Percentiles rank a stretch among this genome's conserved stretches.
These are phyloP conservation scores for Suricata suricatta DNA, from an alignment of 2,113 vertebrate genomes.

Conservation along the genomic window DNA sequence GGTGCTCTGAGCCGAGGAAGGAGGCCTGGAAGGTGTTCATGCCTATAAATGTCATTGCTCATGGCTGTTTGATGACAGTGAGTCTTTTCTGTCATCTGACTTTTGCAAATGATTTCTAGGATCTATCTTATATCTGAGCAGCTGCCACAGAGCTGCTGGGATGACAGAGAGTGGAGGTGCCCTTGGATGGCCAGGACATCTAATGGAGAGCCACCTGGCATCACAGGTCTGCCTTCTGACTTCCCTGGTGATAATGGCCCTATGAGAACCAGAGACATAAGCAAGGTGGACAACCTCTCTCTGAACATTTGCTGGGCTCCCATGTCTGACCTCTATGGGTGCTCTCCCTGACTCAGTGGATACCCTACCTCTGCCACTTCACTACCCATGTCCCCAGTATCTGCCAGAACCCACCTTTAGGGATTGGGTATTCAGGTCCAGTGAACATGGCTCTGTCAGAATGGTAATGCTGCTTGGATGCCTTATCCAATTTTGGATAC, in stretches of 20 bases:
- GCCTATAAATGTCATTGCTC: not conserved
- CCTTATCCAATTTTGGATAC: not conserved
- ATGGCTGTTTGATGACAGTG: not conserved
- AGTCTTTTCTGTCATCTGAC: constrained; percentile 12
- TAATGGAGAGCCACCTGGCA: not conserved
- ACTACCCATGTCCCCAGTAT: not conserved
- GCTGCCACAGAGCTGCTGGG: not conserved
- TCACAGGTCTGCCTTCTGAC: not conserved
- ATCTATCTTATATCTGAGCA: not conserved
- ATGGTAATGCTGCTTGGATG: not conserved
- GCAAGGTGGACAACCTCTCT: not conserved
- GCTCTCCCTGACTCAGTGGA: not conserved
- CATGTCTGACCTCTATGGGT: not conserved
- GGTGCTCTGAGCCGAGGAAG: constrained; percentile 14
- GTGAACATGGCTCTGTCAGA: not conserved
- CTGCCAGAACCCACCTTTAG: not conserved
- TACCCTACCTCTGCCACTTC: not conserved
- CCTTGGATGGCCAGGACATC: not conserved
- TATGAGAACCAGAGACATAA: not conserved
- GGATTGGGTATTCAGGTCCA: not conserved
- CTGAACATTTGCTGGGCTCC: not conserved
- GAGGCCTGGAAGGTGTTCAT: not conserved
- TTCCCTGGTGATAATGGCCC: not conserved
- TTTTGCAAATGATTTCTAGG: constrained; percentile 6
- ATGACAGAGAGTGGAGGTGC: not conserved